Evolutionary conservation across 2,888 invertebrate species (phyloP), one percentile per base, ranked within the genome.

Genomic region (Hipparchia semele): DNA sequence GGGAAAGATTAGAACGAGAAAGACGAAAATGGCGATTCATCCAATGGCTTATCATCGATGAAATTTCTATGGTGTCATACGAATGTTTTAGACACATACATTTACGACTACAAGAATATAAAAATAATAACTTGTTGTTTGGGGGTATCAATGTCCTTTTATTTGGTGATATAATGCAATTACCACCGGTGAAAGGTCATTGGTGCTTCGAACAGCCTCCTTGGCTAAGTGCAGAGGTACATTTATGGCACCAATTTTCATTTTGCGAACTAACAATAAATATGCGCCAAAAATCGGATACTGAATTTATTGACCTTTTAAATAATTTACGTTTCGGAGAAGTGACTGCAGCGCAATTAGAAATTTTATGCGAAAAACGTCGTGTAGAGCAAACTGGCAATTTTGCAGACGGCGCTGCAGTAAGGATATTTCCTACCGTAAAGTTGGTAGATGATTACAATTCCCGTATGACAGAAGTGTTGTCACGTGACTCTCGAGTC

Each of bases 181-280:
- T 84, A 6, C 80, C 84, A 23, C 83, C 83, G n/a, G n/a, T n/a
- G n/a, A n/a, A n/a, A n/a, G n/a, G n/a, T n/a, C n/a, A n/a, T n/a
- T n/a, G n/a, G n/a, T n/a, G n/a, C n/a, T n/a, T n/a, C n/a, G n/a
- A n/a, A n/a, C n/a, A 12, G 82, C 75, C 77, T 13, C 5, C 71
- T 45, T 73, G 74, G 71, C 74, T 75, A 45, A 45, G 68, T 9
- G 79, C 80, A 1, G 83, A 81, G 73, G 54, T 81, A 3, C 73
- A 81, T 72, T 78, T 81, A 45, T 82, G 82, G 81, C 79, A 76
- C 2, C 73, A 79, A 39, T 82, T 82, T 61, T 75, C 74, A 0
- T 79, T 84, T 72, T 84, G n/a, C n/a, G n/a, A 84, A 79, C 68
- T 84, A 0, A 81, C 79, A 0, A 78, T 80, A 86, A n/a, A n/a